A percentile compares a stretch with the other conserved stretches of the same genome.
Evolutionary conservation across 2,888 invertebrate genomes (phyloP).

Genomic region (Yponomeuta cagnagella): DNA sequence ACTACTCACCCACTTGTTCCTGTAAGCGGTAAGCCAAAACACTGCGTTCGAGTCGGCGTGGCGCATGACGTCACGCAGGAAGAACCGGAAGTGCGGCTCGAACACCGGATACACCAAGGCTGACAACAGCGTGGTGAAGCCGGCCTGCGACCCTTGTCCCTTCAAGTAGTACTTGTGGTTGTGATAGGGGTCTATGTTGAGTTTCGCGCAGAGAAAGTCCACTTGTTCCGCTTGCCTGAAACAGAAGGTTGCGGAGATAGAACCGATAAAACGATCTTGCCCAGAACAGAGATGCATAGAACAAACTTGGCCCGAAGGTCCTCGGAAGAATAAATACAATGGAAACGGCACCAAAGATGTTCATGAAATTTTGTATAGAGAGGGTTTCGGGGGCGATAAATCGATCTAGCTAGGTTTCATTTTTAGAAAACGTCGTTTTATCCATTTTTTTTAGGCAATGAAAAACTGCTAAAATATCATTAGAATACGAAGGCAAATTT

Average conservation of each 20-base stretch:
- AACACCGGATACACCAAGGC: conserved; percentile 75
- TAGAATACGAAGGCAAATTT: too few species aligned
- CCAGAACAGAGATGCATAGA: not conserved
- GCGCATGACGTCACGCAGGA: conserved; percentile 78
- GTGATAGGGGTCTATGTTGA: conserved; percentile 45
- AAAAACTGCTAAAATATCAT: too few species aligned
- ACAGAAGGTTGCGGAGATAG: conserved; percentile 16
- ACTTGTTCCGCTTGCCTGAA: conserved; percentile 48
- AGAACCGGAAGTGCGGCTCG: conserved; percentile 69
- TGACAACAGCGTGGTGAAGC: conserved; percentile 41
- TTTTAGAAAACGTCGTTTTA: too few species aligned
- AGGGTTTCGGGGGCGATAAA: not conserved
- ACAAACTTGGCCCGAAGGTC: not conserved
- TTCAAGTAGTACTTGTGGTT: conserved; percentile 48
- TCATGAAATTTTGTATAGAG: too few species aligned
- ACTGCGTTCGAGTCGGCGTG: conserved; percentile 57
- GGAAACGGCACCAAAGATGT: too few species aligned
- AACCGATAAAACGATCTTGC: not conserved
- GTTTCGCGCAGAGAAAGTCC: conserved; percentile 47
- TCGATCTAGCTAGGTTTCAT: too few species aligned
- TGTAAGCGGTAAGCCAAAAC: conserved; percentile 57
- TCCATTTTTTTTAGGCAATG: too few species aligned
- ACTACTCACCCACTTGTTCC: conserved; percentile 54
- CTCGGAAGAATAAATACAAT: not conserved
- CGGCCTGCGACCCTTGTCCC: conserved; percentile 33